Evolutionary conservation across 2,888 invertebrate species (phyloP), one percentile per base, ranked within the genome.

Genomic region (Hirtodrosophila duncani): DNA sequence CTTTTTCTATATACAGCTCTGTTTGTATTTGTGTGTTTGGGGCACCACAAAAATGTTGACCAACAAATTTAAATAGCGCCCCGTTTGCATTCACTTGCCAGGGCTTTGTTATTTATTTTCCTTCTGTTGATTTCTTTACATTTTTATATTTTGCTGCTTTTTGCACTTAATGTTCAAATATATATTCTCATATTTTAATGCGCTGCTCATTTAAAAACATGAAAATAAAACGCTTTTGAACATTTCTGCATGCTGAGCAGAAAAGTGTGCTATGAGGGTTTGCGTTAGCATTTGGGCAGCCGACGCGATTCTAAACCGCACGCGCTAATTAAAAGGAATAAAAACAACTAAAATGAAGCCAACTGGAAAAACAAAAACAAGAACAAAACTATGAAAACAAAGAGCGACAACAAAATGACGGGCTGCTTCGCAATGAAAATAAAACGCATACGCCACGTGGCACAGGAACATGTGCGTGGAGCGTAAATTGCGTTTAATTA

Each of bases 401-500:
- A 31, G 38, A 21, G 27, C 49, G 30, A 56, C 37, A 46, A 39
- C 42, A 36, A 18, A 68, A 52, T 39, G 43, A 34, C 46, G 51
- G 29, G 38, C 42, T 8, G 34, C 21, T 20, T 34, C 16, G 30
- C 24, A 21, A 17, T 44, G 45, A 21, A 33, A 13, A 23, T 6
- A 39, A 33, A 67, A 64, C 57, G 61, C 41, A 75, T 62, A 56
- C 51, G 60, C 57, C 64, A 57, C 59, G 55, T 60, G 78, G 31
- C 36, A 23, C 37, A 37, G 11, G 17, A 49, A 53, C 56, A 49
- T 58, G 62, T 69, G 67, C 71, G 57, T 58, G 57, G 62, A 57
- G 57, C 57, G 62, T 43, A 62, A 70, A 79, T 75, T 67, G 61
- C 75, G 49, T 62, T 75, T 70, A 70, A 75, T 79, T 79, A 75